Conservation (phyloP, 2,888 invertebrate genomes). For the Cantharis rufa region DNA sequence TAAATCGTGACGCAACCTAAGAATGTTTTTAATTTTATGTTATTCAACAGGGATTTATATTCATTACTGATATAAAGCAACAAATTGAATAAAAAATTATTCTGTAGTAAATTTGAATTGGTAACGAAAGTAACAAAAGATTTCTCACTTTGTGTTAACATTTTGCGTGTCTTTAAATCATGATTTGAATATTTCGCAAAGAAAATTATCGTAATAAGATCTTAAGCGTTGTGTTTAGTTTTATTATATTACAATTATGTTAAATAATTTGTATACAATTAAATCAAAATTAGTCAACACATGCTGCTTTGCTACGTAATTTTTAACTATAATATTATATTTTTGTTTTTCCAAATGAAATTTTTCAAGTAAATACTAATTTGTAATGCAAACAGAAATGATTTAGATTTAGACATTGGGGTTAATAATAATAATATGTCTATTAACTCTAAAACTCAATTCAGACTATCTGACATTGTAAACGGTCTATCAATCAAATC, state of each 20-base stretch:
- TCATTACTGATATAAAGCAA: neutral
- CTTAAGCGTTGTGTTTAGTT: constrained; percentile 1
- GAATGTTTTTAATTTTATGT: neutral
- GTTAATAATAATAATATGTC: neutral
- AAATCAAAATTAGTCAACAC: neutral
- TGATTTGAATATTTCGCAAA: constrained; percentile 11
- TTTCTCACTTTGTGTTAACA: neutral
- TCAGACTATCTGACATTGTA: neutral
- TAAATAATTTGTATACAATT: neutral
- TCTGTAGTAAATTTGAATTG: neutral
- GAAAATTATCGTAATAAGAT: constrained; percentile 12
- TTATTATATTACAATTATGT: neutral
- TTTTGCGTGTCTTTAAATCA: constrained; percentile 10
- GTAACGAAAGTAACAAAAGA: neutral
- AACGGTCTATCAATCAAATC: neutral
- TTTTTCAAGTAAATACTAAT: neutral
- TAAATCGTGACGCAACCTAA: neutral
- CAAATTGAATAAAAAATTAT: neutral
- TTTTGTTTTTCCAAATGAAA: neutral
- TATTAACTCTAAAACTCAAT: neutral
- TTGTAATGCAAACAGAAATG: neutral
- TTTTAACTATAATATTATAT: neutral
- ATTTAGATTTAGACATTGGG: neutral
- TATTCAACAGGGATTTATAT: neutral
- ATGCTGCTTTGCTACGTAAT: neutral